phyloP scores from a whole-genome alignment of 2,888 invertebrate genomes.

The Luffia ferchaultella region DNA sequence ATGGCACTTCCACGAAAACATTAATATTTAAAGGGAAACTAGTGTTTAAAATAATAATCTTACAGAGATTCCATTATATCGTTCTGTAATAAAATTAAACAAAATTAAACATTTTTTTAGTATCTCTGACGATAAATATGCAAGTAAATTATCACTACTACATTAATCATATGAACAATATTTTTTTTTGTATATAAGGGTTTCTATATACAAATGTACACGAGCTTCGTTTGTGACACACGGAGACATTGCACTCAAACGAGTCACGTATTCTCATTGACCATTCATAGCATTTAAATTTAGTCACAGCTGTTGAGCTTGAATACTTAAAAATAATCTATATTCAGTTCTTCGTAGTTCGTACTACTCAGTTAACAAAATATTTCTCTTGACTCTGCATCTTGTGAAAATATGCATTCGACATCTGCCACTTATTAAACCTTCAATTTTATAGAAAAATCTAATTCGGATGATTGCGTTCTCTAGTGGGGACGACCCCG shows the following conservation, averaged over 20 bases:
- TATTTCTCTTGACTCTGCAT: background rate
- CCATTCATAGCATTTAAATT: background rate
- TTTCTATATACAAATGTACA: constrained; percentile 64
- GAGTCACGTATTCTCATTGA: background rate
- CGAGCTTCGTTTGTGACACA: constrained; percentile 25
- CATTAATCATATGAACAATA: constrained; percentile 52
- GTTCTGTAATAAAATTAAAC: constrained; percentile 17
- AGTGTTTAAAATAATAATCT: constrained; percentile 52
- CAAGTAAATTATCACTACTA: constrained; percentile 32
- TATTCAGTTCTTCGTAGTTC: background rate
- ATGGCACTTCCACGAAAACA: constrained; percentile 57
- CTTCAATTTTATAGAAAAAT: no score
- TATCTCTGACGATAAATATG: constrained; percentile 36
- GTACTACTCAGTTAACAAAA: background rate
- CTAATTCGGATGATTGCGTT: no score
- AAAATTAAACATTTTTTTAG: constrained; percentile 40
- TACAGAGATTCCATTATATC: constrained; percentile 49
- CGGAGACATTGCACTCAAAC: background rate
- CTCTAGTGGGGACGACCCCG: no score
- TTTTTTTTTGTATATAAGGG: constrained; percentile 42
- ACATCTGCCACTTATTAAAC: no score
- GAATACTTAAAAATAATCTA: background rate
- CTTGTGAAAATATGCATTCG: background rate
- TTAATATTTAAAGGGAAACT: constrained; percentile 48
- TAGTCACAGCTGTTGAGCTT: background rate